Evolutionary conservation across 2,113 vertebrate species (phyloP).

Genomic region (Pseudorectes ferrugineus): DNA sequence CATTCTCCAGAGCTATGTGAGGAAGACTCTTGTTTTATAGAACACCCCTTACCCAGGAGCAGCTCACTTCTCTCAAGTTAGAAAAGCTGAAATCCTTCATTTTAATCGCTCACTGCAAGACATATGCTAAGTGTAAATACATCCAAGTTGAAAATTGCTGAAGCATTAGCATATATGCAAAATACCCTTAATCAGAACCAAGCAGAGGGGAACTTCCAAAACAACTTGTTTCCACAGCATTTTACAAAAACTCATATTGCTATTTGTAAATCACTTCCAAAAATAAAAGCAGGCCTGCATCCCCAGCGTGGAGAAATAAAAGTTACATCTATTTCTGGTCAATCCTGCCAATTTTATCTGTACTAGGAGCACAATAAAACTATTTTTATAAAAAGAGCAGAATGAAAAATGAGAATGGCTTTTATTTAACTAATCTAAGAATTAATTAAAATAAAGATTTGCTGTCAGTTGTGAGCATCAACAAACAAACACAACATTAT

Average conservation of each 20-base stretch:
- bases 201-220: background rate
- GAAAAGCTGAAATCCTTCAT: background rate
- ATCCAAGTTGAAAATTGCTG: background rate
- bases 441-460: constrained; percentile 61
- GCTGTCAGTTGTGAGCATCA: constrained; percentile 9
- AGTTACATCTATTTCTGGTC: background rate
- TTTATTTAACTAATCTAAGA: constrained; percentile 27
- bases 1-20: background rate
- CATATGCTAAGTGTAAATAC: background rate
- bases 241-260: background rate
- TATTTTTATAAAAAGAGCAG: background rate
- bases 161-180: background rate
- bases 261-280: background rate
- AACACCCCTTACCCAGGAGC: rapidly evolving
- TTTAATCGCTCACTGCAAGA: background rate
- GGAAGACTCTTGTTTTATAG: background rate
- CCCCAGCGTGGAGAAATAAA: background rate
- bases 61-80: background rate
- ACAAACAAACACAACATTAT: constrained; percentile 5
- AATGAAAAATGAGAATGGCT: background rate
- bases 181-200: background rate
- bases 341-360: background rate
- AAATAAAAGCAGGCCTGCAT: background rate
- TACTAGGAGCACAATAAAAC: background rate
- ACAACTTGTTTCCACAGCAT: background rate